phyloP scores from a whole-genome alignment of 2,888 invertebrate genomes.

The Drosophila austrosaltans region DNA sequence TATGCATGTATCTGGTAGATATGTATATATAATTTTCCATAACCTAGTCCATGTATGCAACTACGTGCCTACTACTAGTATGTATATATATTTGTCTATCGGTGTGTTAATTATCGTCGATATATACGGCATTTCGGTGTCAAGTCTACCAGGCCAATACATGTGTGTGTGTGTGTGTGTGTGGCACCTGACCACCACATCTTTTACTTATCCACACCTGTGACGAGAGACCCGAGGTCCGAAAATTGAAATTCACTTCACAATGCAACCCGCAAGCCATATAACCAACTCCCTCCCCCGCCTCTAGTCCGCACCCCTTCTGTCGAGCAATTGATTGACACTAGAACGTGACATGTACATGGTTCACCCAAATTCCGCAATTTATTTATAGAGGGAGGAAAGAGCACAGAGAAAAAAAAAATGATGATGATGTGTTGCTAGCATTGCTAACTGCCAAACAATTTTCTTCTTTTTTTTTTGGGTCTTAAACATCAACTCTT shows the following conservation, averaged over 20 bases:
- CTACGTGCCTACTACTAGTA: slow-evolving; percentile 1
- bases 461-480: slow-evolving; percentile 23
- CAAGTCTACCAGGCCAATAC: slow-evolving; percentile 56
- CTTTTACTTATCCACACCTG: slow-evolving; percentile 18
- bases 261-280: slow-evolving; percentile 10
- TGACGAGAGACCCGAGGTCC: slow-evolving; percentile 37
- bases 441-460: slow-evolving; percentile 43
- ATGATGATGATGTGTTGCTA: slow-evolving; percentile 46
- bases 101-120: slow-evolving; percentile 49
- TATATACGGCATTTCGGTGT: slow-evolving; percentile 56
- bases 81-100: not conserved
- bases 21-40: not conserved
- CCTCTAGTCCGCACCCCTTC: not conserved
- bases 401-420: slow-evolving; percentile 24
- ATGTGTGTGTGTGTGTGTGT: not conserved
- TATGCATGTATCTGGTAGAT: not conserved
- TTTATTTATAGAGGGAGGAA: slow-evolving; percentile 63
- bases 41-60: not conserved
- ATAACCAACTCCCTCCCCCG: not conserved
- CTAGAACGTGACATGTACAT: slow-evolving; percentile 77
- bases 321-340: slow-evolving; percentile 63
- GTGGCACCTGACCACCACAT: slow-evolving; percentile 35
- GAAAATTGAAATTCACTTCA: slow-evolving; percentile 50
- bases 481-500: slow-evolving; percentile 52
- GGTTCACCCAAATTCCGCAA: slow-evolving; percentile 77